Base-by-base conservation (phyloP, 2,797 vertebrate genomes). In the Pseudocheirus occidentalis region DNA sequence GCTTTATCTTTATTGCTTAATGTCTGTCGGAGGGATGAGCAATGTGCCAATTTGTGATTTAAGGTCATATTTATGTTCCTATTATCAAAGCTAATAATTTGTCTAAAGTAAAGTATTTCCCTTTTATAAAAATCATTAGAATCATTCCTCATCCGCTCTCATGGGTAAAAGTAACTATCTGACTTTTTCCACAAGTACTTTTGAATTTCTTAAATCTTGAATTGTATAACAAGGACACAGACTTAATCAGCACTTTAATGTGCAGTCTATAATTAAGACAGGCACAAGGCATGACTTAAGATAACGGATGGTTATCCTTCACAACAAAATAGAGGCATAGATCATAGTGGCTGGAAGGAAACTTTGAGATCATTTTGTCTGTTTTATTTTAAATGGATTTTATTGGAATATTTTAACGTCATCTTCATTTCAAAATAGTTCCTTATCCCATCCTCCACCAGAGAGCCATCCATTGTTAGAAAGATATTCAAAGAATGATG, bases 71-170 rank as follows among this genome's bases (percentile, higher is more conserved):
- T 95, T 96, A 34, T 55, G 59, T 1, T 3, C 0, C 90, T 52
- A 58, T 58, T 94, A 94, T 96, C 29, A 94, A 92, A 53, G 50
- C 59, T 95, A 89, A 95, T 81, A 81, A 46, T 81, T 96, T 95
- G 40, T 92, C 95, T 94, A 93, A 96, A 96, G 52, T n/a, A 90
- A 96, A 53, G n/a, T 62, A 29, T 81, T 94, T 93, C 81, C 91
- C 57, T 94, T 93, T 58, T 57, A 94, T 90, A 95, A 91, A 94
- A 95, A 89, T 58, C 14, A 96, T 93, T 92, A 92, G 90, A 58
- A 62, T 55, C 73, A 81, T 81, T 81, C 21, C 6, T 46, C n/a
- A 81, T 40, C n/a, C 21, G 21, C 66, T 7, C 40, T 81, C 91
- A 14, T 92, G 55, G 92, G 46, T 58, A 66, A 62, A 95, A 92